Evolutionary conservation across 2,113 vertebrate species (phyloP).

Genomic region (Tragelaphus scriptus): DNA sequence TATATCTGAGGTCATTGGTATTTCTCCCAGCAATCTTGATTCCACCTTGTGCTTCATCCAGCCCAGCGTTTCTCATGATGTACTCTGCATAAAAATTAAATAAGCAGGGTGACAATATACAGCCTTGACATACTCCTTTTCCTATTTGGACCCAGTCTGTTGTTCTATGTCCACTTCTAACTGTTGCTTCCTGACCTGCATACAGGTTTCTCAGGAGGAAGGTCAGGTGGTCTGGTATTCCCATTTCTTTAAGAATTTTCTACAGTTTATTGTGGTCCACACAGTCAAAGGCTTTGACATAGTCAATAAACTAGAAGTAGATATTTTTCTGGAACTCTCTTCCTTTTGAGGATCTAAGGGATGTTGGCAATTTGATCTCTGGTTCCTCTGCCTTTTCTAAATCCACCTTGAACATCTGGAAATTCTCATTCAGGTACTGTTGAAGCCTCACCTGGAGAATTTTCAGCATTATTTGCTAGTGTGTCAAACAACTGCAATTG

Average conservation of each 20-base stretch:
- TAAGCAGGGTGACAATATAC: neutral
- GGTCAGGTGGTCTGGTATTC: neutral
- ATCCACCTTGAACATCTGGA: neutral
- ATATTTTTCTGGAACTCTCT: neutral
- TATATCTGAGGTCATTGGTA: neutral
- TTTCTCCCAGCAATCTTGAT: neutral
- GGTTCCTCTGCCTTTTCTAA: neutral
- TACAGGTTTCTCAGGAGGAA: neutral
- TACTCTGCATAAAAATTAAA: neutral
- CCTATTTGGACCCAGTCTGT: neutral
- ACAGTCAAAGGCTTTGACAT: neutral
- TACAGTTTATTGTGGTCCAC: neutral
- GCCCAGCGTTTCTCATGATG: fast-evolving
- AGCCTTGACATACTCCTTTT: no score
- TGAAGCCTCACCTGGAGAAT: neutral
- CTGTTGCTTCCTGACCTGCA: neutral
- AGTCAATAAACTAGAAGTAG: neutral
- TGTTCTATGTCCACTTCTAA: neutral
- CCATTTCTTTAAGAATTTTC: neutral
- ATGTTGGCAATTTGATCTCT: neutral
- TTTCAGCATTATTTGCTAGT: neutral
- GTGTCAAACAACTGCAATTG: neutral
- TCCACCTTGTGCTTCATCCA: neutral
- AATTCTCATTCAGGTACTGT: neutral
- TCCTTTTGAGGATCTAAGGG: neutral